Percentiles rank a stretch among this genome's conserved stretches.
Evolutionary conservation across 2,113 vertebrate genomes (phyloP).

Genomic region (Triplophysa siluroides): DNA sequence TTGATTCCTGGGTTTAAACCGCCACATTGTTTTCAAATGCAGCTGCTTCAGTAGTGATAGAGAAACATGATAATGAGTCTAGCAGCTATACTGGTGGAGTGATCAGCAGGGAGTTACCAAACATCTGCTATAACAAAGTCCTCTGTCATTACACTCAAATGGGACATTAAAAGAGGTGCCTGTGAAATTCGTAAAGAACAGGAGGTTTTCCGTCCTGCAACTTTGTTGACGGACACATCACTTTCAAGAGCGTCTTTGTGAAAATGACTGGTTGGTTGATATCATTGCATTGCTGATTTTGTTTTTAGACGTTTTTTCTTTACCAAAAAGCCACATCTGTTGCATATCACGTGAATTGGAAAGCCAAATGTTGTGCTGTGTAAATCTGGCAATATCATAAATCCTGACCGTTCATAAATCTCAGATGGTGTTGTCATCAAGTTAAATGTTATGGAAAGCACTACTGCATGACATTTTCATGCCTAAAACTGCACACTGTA

Average conservation of each 20-base stretch:
- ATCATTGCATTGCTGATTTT: neutral
- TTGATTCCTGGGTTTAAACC: slow-evolving; percentile 1
- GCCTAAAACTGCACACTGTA: neutral
- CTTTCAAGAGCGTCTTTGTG: neutral
- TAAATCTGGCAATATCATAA: neutral
- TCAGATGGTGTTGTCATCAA: neutral
- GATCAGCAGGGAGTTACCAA: slow-evolving; percentile 69
- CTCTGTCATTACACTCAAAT: slow-evolving; percentile 74
- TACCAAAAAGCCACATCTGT: slow-evolving; percentile 4
- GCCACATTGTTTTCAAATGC: neutral
- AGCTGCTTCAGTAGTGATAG: slow-evolving; percentile 52
- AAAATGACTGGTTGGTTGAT: neutral
- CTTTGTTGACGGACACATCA: slow-evolving; percentile 49
- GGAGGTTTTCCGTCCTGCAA: slow-evolving; percentile 60
- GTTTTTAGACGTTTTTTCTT: neutral
- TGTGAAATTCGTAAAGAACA: slow-evolving; percentile 69
- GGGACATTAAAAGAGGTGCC: slow-evolving; percentile 69
- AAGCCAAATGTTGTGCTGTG: neutral
- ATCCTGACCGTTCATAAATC: neutral
- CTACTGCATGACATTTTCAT: slow-evolving; percentile 2
- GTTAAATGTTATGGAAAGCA: slow-evolving; percentile 18
- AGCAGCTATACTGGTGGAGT: slow-evolving; percentile 57
- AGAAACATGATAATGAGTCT: slow-evolving; percentile 61
- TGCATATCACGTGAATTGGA: neutral
- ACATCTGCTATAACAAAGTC: slow-evolving; percentile 71